These are phyloP conservation scores for Drosophila nigrodunni DNA, from an alignment of 1,140 invertebrate genomes.

Conservation along the genomic window DNA sequence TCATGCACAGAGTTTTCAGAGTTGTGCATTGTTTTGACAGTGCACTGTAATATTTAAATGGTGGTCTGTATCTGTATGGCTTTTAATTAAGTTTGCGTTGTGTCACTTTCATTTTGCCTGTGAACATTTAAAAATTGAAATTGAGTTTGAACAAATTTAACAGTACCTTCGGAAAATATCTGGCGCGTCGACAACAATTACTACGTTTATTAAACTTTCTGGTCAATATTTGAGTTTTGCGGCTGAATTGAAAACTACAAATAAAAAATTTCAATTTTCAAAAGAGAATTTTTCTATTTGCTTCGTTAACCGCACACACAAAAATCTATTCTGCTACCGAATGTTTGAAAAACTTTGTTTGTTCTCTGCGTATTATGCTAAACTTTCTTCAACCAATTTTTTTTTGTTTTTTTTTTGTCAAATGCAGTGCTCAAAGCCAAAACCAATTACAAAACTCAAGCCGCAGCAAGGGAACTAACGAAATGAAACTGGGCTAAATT, in stretches of 20 bases:
- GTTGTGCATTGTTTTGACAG: slow-evolving; percentile 45
- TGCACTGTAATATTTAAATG: slow-evolving; percentile 53
- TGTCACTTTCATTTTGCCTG: slow-evolving; percentile 31
- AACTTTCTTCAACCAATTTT: slow-evolving; percentile 62
- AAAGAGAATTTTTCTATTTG: slow-evolving; percentile 67
- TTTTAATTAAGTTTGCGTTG: slow-evolving; percentile 67
- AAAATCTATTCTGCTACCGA: slow-evolving; percentile 60
- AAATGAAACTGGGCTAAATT: slow-evolving; percentile 54
- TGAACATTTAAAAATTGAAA: slow-evolving; percentile 53
- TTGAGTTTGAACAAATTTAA: slow-evolving; percentile 38
- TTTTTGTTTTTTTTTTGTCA: slow-evolving; percentile 59
- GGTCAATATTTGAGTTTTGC: slow-evolving; percentile 62
- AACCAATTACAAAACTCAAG: slow-evolving; percentile 76
- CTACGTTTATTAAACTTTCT: slow-evolving; percentile 66
- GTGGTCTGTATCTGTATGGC: slow-evolving; percentile 41
- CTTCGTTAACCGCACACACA: slow-evolving; percentile 76
- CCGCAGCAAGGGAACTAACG: slow-evolving; percentile 42
- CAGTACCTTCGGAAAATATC: slow-evolving; percentile 11
- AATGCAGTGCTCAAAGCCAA: slow-evolving; percentile 64
- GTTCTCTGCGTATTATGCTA: slow-evolving; percentile 72
- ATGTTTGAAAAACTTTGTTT: slow-evolving; percentile 76
- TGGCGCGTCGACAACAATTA: slow-evolving; percentile 50
- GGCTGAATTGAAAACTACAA: slow-evolving; percentile 11
- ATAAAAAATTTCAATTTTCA: slow-evolving; percentile 45
- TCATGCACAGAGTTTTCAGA: not conserved